Evolutionary conservation across 2,888 invertebrate species (phyloP).

Genomic region (Platycheirus albimanus): DNA sequence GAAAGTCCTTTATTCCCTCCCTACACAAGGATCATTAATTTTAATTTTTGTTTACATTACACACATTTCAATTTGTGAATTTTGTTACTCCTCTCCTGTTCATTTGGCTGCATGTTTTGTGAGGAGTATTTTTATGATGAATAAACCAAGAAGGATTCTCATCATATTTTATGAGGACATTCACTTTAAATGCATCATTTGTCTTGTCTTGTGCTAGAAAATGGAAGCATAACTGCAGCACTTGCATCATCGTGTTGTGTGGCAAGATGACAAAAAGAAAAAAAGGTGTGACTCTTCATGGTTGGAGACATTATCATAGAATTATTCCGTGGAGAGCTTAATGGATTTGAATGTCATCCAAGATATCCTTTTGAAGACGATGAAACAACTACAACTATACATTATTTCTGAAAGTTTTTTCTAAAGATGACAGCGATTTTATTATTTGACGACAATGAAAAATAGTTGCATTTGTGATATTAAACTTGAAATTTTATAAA

Average conservation of each 20-base stretch:
- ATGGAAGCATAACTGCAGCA: slow-evolving; percentile 17
- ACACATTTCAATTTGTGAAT: not conserved
- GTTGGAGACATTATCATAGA: slow-evolving; percentile 7
- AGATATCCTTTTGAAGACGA: not conserved
- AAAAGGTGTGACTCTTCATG: slow-evolving; percentile 22
- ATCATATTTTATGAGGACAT: slow-evolving; percentile 18
- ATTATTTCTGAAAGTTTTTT: not conserved
- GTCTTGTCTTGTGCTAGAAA: not conserved
- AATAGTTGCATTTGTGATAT: no score
- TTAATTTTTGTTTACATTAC: slow-evolving; percentile 20
- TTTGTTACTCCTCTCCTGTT: no score
- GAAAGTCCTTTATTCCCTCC: not conserved
- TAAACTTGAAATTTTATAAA: no score
- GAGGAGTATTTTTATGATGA: slow-evolving; percentile 11
- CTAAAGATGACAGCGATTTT: not conserved
- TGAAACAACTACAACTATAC: no score
- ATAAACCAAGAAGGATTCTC: not conserved
- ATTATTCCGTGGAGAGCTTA: slow-evolving; percentile 19
- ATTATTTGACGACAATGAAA: no score
- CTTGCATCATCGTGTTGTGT: slow-evolving; percentile 8
- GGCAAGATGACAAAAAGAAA: not conserved
- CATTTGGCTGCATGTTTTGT: no score
- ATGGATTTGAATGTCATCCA: slow-evolving; percentile 14
- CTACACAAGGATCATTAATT: slow-evolving; percentile 35
- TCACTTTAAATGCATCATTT: slow-evolving; percentile 13